Conservation (phyloP, 2,888 invertebrate species). For the Scaptomyza reducta region DNA sequence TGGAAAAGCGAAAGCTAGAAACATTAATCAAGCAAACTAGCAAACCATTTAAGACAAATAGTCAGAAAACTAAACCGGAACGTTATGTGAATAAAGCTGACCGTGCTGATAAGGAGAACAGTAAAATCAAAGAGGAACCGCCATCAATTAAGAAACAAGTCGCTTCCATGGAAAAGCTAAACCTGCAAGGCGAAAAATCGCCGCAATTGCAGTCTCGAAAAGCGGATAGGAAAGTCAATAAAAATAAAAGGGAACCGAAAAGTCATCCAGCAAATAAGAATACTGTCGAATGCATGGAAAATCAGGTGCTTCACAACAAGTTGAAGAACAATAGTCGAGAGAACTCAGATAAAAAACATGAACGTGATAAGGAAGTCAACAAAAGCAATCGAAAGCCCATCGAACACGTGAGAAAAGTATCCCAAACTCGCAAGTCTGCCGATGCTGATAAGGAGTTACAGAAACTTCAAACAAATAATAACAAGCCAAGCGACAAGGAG, state of each 20-base stretch:
- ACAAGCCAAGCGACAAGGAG: not conserved
- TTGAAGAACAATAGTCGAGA: not conserved
- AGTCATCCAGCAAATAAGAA: not conserved
- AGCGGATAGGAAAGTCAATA: too few species aligned
- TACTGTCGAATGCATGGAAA: not conserved
- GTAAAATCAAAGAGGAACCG: too few species aligned
- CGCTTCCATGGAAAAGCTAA: too few species aligned
- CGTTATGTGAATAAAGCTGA: too few species aligned
- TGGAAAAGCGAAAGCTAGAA: not conserved
- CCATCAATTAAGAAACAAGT: too few species aligned
- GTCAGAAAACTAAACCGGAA: too few species aligned
- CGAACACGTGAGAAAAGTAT: not conserved
- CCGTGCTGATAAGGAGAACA: too few species aligned
- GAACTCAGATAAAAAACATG: not conserved
- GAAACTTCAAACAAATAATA: not conserved
- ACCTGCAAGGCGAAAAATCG: too few species aligned
- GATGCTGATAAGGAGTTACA: not conserved
- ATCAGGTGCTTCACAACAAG: not conserved
- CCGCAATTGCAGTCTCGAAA: too few species aligned
- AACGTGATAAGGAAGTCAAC: not conserved
- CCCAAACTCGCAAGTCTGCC: too few species aligned
- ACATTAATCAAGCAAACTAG: too few species aligned
- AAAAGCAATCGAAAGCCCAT: not conserved
- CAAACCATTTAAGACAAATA: too few species aligned
- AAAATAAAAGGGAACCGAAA: not conserved